phyloP scores from a whole-genome alignment of 2,797 vertebrate genomes.

The Hippopotamyrus pictus region DNA sequence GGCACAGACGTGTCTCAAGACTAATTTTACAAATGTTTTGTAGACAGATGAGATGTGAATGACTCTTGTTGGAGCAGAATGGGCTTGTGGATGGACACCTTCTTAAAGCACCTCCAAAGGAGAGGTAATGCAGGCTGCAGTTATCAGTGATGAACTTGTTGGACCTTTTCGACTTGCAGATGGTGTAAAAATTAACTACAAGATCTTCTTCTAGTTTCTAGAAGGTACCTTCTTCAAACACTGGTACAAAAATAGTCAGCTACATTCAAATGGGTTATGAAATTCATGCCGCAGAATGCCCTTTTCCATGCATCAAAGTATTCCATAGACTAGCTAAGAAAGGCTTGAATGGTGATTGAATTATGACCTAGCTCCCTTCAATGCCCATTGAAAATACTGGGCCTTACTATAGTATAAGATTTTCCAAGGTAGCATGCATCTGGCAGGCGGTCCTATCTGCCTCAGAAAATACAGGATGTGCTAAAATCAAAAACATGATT shows the following conservation, averaged over 20 bases:
- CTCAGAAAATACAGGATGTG: not conserved
- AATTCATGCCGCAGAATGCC: not conserved
- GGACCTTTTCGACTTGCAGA: too few relatives aligned
- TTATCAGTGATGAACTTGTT: too few relatives aligned
- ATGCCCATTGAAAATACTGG: not conserved
- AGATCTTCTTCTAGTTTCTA: not conserved
- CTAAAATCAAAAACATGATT: not conserved
- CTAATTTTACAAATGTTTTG: too few relatives aligned
- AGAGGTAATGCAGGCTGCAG: too few relatives aligned
- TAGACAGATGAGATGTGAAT: too few relatives aligned
- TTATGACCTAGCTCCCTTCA: not conserved
- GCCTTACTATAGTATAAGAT: not conserved
- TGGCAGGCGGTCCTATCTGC: not conserved
- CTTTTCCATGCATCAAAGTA: not conserved
- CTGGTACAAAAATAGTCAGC: not conserved
- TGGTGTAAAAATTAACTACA: too few relatives aligned
- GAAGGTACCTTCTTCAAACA: not conserved
- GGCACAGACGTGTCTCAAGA: too few relatives aligned
- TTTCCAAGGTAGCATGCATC: not conserved
- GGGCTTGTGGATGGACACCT: too few relatives aligned
- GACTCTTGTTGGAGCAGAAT: too few relatives aligned
- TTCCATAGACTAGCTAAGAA: not conserved
- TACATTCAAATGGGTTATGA: not conserved
- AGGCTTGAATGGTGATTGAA: not conserved
- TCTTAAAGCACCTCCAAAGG: too few relatives aligned